A percentile compares a stretch with the other conserved stretches of the same genome.
Evolutionary conservation across 2,797 vertebrate genomes (phyloP).

Genomic region (Pantherophis alleghaniensis): DNA sequence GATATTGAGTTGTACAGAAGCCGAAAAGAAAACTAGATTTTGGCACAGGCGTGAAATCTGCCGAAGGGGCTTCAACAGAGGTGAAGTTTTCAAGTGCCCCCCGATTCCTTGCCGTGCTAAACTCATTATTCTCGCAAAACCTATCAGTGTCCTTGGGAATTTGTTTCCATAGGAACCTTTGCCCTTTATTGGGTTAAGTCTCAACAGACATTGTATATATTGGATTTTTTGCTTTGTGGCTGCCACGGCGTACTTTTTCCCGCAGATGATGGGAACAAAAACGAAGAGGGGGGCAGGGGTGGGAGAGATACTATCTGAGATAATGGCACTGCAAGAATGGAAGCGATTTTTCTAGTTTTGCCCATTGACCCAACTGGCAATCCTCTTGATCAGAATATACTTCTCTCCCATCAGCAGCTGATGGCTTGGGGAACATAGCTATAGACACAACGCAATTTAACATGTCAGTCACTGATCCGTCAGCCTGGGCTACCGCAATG

Average conservation of each 20-base stretch:
- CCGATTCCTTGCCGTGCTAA: neutral
- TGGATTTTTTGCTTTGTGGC: neutral
- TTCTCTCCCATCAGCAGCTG: conserved; percentile 76
- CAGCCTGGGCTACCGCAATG: conserved; percentile 93
- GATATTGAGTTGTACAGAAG: neutral
- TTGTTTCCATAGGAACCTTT: conserved; percentile 37
- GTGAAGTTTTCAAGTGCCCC: neutral
- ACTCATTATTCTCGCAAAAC: conserved; percentile 17
- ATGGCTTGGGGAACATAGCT: conserved; percentile 83
- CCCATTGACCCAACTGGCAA: neutral
- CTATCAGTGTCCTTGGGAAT: conserved; percentile 22
- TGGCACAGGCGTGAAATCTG: neutral
- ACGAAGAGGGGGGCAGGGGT: too few species aligned
- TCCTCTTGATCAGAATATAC: neutral
- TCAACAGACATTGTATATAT: conserved; percentile 2
- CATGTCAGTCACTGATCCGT: conserved; percentile 83
- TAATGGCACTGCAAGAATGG: neutral
- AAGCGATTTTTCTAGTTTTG: neutral
- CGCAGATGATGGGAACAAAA: neutral
- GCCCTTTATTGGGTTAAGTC: neutral
- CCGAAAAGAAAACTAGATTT: neutral
- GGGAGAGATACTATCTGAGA: neutral
- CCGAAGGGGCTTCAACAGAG: neutral
- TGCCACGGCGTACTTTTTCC: neutral
- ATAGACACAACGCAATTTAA: conserved; percentile 85